Evolutionary conservation across 2,797 vertebrate species (phyloP), one percentile per base, ranked within the genome.

Genomic region (Ceryle rudis): DNA sequence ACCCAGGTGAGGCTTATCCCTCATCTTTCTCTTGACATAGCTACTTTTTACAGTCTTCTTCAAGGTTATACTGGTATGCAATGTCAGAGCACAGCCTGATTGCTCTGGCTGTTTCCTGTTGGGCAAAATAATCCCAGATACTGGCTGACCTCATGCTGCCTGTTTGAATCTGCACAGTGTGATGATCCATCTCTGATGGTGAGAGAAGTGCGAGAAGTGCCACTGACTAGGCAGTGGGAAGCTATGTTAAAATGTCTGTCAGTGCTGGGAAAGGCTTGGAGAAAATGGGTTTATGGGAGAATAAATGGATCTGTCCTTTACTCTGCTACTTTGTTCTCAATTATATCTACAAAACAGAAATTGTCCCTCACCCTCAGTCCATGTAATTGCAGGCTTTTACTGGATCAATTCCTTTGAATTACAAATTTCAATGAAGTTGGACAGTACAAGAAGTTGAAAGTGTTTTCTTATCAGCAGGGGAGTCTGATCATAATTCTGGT

Each of bases 31-130:
- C 31, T 77, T 46, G 23, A 17, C n/a, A 75, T 49, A 55, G 28
- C 5, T 78, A 2, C 41, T 60, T 57, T 81, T 60, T n/a, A 37
- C 20, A 33, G 17, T 4, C 14, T 55, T 55, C 16, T 65, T 37
- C 26, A 61, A 41, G 17, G 15, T 7, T 61, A 15, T 37, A 41
- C 5, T 15, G 31, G 12, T 28, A 13, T 37, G n/a, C 6, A 3
- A 4, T 54, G 17, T 26, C 26, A 73, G 55, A 88, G 15, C 29
- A 46, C 37, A 74, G 6, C 9, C 15, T 31, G 26, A 26, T 26
- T 1, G 0, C 17, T 61, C 66, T 3, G 1, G 3, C 20, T 80
- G 17, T 33, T 49, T 88, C 3, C 19, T 33, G 10, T 41, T 33
- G n/a, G 23, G 54, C 20, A 77, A 51, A 71, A 58, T 33, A 44